These are phyloP conservation scores for Phataginus tricuspis DNA, from an alignment of 2,797 vertebrate genomes.

Conservation along the genomic window DNA sequence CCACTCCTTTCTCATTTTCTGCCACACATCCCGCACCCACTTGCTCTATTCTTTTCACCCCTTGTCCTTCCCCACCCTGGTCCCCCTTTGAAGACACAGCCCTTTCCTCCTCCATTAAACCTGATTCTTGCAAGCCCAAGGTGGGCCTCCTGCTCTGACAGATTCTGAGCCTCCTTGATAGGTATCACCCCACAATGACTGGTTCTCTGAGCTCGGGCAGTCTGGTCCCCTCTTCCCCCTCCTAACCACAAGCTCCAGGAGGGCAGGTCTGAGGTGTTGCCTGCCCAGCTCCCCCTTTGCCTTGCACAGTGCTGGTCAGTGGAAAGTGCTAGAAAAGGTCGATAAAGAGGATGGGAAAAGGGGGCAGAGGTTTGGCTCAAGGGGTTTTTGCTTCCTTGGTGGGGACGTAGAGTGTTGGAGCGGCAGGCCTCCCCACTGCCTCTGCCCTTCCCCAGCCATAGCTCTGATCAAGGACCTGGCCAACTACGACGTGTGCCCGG, in stretches of 20 bases:
- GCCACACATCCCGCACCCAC: background rate
- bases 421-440: background rate
- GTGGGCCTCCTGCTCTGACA: background rate
- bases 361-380: too few species aligned
- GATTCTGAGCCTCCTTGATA: background rate
- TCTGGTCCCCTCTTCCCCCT: background rate
- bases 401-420: rapidly evolving
- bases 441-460: slow-evolving; percentile 83
- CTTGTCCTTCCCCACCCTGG: background rate
- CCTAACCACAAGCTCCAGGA: background rate
- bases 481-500: slow-evolving; percentile 81
- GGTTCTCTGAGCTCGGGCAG: background rate
- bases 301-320: background rate
- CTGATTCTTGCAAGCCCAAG: background rate
- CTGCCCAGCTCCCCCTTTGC: background rate
- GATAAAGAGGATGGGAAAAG: background rate
- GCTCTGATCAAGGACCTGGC: slow-evolving; percentile 88
- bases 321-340: background rate
- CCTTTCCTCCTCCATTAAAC: background rate
- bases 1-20: background rate
- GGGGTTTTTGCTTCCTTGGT: background rate
- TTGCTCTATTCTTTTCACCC: background rate
- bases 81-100: background rate
- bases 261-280: background rate
- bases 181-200: background rate